Conservation (phyloP, 2,888 invertebrate genomes). For the Agonopterix subpropinquella region DNA sequence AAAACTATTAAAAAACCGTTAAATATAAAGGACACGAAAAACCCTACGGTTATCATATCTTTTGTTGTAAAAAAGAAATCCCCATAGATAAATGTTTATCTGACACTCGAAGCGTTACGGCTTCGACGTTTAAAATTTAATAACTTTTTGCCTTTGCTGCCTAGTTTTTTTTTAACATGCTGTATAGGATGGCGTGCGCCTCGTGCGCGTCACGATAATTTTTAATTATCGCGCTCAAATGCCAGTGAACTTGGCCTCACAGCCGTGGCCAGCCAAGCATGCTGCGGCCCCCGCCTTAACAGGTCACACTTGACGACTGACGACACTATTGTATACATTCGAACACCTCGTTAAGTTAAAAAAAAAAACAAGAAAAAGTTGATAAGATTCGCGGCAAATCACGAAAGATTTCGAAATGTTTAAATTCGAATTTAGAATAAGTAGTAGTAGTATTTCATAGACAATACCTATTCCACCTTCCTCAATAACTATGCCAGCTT, state of each 20-base stretch:
- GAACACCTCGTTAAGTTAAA: not conserved
- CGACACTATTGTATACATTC: slow-evolving; percentile 42
- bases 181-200: slow-evolving; percentile 67
- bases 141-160: no score
- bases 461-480: no score
- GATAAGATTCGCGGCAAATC: no score
- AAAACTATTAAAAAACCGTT: not conserved
- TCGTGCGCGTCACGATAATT: slow-evolving; percentile 69
- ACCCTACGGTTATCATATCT: slow-evolving; percentile 4
- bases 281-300: slow-evolving; percentile 49
- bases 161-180: slow-evolving; percentile 28
- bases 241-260: slow-evolving; percentile 74
- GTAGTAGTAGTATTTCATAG: no score
- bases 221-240: slow-evolving; percentile 74
- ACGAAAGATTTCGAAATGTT: no score
- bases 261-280: slow-evolving; percentile 51
- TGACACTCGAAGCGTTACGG: not conserved
- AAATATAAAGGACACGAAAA: not conserved
- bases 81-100: not conserved
- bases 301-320: slow-evolving; percentile 67
- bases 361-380: no score
- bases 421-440: no score
- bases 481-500: no score
- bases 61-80: slow-evolving; percentile 7
- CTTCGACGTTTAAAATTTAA: no score